These are phyloP conservation scores for Nothura maculosa DNA, from an alignment of 2,797 vertebrate species.

Conservation along the genomic window DNA sequence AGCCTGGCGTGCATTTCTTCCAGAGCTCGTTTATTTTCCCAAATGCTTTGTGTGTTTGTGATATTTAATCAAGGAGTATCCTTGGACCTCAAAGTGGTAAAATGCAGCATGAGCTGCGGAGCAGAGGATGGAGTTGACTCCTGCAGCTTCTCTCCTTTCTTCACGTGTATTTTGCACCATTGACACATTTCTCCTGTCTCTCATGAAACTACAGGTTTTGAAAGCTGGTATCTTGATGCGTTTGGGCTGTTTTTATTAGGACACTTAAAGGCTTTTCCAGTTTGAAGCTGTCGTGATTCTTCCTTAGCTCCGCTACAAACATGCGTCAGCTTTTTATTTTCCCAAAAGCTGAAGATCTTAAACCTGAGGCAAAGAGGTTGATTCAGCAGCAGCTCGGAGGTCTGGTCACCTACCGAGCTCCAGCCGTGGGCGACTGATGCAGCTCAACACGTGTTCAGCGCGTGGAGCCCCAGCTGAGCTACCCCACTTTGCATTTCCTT, in stretches of 20 bases:
- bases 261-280: background rate
- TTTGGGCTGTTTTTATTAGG: background rate
- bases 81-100: background rate
- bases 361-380: background rate
- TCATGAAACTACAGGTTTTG: background rate
- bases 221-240: background rate
- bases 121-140: background rate
- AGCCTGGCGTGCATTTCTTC: background rate
- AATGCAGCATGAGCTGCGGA: background rate
- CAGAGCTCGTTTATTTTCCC: background rate
- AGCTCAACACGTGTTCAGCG: background rate
- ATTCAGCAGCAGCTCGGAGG: background rate
- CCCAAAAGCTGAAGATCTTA: background rate
- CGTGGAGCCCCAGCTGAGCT: background rate
- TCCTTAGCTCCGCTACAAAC: background rate
- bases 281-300: background rate
- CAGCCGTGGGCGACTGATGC: accelerated
- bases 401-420: background rate
- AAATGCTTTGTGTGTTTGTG: background rate
- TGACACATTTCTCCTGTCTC: background rate
- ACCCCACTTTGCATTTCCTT: background rate
- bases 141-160: background rate
- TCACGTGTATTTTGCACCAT: background rate
- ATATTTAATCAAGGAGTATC: background rate
- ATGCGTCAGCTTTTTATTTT: background rate